Conservation (phyloP, 2,888 invertebrate genomes). For the Melangyna quadrimaculata region DNA sequence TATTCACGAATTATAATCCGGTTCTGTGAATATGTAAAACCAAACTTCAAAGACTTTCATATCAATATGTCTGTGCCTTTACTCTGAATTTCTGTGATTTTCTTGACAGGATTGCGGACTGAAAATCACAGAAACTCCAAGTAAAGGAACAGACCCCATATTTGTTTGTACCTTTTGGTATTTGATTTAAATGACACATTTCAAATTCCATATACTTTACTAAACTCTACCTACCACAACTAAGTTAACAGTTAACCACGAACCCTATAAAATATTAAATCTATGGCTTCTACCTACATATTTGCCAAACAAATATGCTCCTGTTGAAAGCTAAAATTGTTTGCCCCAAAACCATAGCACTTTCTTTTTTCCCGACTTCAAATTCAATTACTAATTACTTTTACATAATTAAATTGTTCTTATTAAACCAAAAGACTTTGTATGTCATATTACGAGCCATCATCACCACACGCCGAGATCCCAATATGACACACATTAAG, state of each 20-base stretch:
- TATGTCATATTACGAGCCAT: constrained; percentile 21
- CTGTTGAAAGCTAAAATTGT: constrained; percentile 23
- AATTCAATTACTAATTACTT: constrained; percentile 55
- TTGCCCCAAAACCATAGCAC: constrained; percentile 7
- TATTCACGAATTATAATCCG: too few species aligned
- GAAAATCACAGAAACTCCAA: too few species aligned
- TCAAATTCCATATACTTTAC: not conserved
- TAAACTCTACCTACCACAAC: not conserved
- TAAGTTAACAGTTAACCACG: not conserved
- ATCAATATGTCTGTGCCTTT: too few species aligned
- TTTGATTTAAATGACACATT: not conserved
- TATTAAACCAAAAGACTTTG: constrained; percentile 1
- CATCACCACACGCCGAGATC: not conserved
- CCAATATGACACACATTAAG: constrained; percentile 41
- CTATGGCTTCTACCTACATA: constrained; percentile 3
- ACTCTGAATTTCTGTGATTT: too few species aligned
- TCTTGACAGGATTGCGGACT: too few species aligned
- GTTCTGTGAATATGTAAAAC: too few species aligned
- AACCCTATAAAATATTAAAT: constrained; percentile 40
- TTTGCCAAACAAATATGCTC: too few species aligned
- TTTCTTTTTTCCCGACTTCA: constrained; percentile 16
- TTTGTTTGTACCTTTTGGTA: too few species aligned
- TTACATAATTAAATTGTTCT: constrained; percentile 35
- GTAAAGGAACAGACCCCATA: too few species aligned
- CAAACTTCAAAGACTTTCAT: too few species aligned